phyloP scores from a whole-genome alignment of 2,797 vertebrate species.

The Megalops cyprinoides region DNA sequence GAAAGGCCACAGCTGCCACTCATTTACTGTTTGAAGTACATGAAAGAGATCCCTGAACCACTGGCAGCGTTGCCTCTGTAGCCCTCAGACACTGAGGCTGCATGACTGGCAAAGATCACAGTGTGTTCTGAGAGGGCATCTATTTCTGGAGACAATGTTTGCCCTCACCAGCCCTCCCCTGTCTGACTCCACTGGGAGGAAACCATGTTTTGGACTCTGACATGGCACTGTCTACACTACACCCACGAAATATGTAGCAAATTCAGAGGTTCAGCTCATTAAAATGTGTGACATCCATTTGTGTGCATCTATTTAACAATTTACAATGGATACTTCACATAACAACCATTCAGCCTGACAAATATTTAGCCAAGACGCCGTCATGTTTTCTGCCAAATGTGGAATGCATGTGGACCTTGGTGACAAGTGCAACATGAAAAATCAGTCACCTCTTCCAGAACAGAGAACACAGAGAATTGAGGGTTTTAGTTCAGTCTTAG shows the following conservation, averaged over 20 bases:
- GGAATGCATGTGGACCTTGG: background rate
- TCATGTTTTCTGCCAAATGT: slow-evolving; percentile 7
- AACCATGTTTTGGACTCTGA: background rate
- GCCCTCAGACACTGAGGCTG: background rate
- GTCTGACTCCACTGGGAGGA: background rate
- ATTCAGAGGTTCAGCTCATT: background rate
- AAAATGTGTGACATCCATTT: background rate
- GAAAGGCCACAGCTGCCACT: slow-evolving; percentile 20
- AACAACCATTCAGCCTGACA: slow-evolving; percentile 1
- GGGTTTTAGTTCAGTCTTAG: background rate
- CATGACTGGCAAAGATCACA: background rate
- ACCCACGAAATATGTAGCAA: slow-evolving; percentile 6
- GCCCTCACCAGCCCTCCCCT: background rate
- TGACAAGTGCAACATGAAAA: slow-evolving; percentile 2
- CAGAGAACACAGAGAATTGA: background rate
- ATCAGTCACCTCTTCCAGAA: background rate
- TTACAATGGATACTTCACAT: slow-evolving; percentile 15
- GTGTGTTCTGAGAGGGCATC: background rate
- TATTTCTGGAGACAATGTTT: background rate
- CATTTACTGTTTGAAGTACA: slow-evolving; percentile 20
- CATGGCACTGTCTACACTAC: background rate
- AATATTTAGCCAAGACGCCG: background rate
- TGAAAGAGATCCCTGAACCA: slow-evolving; percentile 2
- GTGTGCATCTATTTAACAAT: background rate
- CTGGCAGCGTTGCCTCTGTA: background rate